Evolutionary conservation across 2,113 vertebrate species (phyloP).

Genomic region (Paradisaea rubra): DNA sequence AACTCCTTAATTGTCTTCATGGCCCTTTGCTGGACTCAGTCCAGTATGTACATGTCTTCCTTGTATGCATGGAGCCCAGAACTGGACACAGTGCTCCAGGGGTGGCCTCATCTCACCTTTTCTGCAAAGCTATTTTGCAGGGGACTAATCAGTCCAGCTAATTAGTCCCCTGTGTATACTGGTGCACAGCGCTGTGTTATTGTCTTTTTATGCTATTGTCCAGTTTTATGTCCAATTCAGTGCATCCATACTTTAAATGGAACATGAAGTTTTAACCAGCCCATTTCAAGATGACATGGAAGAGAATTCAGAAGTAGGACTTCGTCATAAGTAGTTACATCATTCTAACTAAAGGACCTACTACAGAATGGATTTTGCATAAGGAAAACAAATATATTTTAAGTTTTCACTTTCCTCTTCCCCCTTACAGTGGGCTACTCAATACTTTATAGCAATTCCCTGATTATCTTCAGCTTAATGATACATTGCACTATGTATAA

Average conservation of each 20-base stretch:
- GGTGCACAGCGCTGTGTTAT: rapidly evolving
- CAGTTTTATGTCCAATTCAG: background rate
- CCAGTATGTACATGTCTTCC: background rate
- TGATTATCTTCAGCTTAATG: background rate
- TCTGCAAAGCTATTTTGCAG: background rate
- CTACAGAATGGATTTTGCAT: background rate
- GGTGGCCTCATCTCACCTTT: background rate
- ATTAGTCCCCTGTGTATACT: background rate
- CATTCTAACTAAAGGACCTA: background rate
- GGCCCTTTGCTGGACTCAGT: background rate
- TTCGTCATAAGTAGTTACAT: background rate
- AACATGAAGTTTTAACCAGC: background rate
- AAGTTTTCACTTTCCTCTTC: background rate
- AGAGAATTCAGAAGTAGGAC: background rate
- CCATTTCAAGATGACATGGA: background rate
- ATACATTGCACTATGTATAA: background rate
- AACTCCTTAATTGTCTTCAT: background rate
- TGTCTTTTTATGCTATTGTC: background rate
- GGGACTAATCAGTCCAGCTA: background rate
- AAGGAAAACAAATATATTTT: background rate
- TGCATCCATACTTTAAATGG: background rate
- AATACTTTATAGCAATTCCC: background rate
- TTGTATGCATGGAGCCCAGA: background rate
- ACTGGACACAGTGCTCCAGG: background rate
- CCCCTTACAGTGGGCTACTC: background rate